phyloP scores from a whole-genome alignment of 2,888 invertebrate genomes.

The Carcina quercana region DNA sequence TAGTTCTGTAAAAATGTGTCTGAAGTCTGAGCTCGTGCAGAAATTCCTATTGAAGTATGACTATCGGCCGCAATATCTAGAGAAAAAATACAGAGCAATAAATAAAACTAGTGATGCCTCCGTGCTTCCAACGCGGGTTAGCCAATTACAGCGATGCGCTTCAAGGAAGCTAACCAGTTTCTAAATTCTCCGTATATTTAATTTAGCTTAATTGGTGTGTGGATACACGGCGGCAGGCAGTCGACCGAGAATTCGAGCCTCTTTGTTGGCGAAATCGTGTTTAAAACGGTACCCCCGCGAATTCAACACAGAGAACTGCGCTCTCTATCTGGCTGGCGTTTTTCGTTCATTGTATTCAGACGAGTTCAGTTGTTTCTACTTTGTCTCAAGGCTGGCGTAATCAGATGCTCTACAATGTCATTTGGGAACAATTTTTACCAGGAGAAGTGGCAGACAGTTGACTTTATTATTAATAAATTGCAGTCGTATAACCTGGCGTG shows the following conservation, averaged over 20 bases:
- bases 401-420: constrained; percentile 10
- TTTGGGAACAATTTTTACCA: constrained; percentile 8
- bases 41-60: constrained; percentile 33
- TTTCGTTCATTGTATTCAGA: constrained; percentile 14
- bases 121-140: constrained; percentile 58
- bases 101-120: constrained; percentile 59
- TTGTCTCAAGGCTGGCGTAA: constrained; percentile 13
- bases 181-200: constrained; percentile 74
- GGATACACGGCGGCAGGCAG: constrained; percentile 58
- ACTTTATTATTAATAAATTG: neutral
- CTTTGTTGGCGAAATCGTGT: constrained; percentile 61
- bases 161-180: constrained; percentile 72
- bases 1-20: constrained; percentile 6
- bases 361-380: constrained; percentile 9
- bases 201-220: constrained; percentile 71
- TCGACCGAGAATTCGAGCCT: constrained; percentile 65
- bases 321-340: constrained; percentile 26
- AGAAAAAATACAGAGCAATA: constrained; percentile 41
- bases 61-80: constrained; percentile 19
- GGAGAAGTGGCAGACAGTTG: constrained; percentile 7
- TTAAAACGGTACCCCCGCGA: constrained; percentile 53
- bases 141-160: constrained; percentile 72
- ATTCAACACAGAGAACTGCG: constrained; percentile 28
- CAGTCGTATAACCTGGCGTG: neutral
- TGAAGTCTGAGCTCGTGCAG: constrained; percentile 1